phyloP scores from a whole-genome alignment of 2,797 vertebrate genomes.

The Scomberomorus guttatus region DNA sequence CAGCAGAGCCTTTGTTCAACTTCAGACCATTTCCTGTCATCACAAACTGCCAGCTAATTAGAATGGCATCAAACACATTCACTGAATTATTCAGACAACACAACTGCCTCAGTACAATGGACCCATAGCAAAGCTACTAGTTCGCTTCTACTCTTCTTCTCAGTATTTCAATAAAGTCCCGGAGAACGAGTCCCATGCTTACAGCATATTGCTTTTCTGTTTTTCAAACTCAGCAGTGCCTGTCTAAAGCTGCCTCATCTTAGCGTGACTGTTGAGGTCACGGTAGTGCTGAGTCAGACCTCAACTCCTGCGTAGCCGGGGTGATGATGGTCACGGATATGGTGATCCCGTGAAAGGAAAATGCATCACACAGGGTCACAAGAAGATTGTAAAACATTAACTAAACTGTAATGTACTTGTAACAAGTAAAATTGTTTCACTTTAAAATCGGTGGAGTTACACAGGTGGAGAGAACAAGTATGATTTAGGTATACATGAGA shows the following conservation, averaged over 20 bases:
- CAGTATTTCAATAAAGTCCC: conserved; percentile 23
- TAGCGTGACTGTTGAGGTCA: conserved; percentile 60
- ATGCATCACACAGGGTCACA: neutral
- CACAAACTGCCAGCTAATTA: conserved; percentile 66
- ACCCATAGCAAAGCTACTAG: conserved; percentile 22
- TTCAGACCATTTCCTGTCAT: conserved; percentile 63
- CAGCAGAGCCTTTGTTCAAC: conserved; percentile 59
- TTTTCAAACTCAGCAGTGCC: conserved; percentile 39
- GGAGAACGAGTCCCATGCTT: conserved; percentile 36
- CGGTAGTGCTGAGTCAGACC: conserved; percentile 64
- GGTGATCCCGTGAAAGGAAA: conserved; percentile 13
- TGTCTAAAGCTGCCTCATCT: conserved; percentile 43
- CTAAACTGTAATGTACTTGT: neutral
- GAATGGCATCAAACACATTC: conserved; percentile 48
- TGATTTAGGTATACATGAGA: neutral
- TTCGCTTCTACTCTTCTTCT: conserved; percentile 22
- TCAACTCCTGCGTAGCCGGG: conserved; percentile 33
- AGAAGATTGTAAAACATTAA: conserved; percentile 5
- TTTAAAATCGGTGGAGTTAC: neutral
- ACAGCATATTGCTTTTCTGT: conserved; percentile 10
- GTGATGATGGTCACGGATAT: conserved; percentile 39
- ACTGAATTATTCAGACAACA: conserved; percentile 70
- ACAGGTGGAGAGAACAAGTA: neutral
- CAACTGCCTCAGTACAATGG: conserved; percentile 29
- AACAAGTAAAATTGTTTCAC: neutral